Conservation (phyloP, 2,888 invertebrate genomes). For the Saturnia pavonia region DNA sequence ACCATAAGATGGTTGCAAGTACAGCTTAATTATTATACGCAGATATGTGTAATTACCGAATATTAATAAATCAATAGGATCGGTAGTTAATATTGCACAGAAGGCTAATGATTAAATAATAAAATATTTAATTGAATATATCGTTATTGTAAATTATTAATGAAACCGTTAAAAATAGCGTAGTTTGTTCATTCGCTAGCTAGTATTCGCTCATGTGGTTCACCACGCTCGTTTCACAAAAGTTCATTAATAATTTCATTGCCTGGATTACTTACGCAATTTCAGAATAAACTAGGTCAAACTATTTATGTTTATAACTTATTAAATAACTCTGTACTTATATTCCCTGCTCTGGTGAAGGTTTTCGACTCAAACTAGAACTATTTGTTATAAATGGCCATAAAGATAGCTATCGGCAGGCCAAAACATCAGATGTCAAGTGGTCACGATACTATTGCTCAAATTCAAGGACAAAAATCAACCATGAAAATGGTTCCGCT, state of each 20-base stretch:
- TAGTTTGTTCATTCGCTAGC: background rate
- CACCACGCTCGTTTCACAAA: background rate
- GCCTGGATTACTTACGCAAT: background rate
- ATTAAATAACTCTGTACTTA: background rate
- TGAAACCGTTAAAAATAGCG: too few relatives aligned
- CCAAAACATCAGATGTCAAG: conserved; percentile 17
- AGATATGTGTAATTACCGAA: too few relatives aligned
- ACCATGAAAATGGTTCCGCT: background rate
- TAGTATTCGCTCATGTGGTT: background rate
- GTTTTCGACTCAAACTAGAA: conserved; percentile 14
- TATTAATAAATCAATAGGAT: too few relatives aligned
- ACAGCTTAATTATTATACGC: too few relatives aligned
- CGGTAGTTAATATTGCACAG: background rate
- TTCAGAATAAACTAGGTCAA: background rate
- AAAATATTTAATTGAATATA: background rate
- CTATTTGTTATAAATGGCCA: conserved; percentile 21
- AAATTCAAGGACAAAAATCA: conserved; percentile 16
- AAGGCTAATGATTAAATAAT: background rate
- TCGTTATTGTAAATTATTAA: background rate
- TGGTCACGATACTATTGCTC: conserved; percentile 20
- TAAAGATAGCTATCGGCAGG: conserved; percentile 21
- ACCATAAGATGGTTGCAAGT: too few relatives aligned
- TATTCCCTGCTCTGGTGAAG: conserved; percentile 1
- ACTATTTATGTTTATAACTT: background rate
- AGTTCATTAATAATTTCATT: background rate